Evolutionary conservation across 2,113 vertebrate species (phyloP).

Genomic region (Daboia siamensis): DNA sequence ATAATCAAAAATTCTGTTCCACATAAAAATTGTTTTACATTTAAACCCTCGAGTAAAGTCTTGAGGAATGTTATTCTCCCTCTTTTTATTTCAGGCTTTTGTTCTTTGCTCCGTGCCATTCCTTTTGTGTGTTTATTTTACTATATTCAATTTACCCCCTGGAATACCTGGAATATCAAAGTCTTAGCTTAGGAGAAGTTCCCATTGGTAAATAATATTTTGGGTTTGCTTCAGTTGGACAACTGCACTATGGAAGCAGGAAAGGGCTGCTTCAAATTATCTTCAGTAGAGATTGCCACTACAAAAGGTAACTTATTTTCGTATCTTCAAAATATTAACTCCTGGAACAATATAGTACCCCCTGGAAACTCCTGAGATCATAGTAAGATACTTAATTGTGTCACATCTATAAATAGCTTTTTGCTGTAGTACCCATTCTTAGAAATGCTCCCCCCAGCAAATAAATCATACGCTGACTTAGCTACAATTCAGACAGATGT

Average conservation of each 20-base stretch:
- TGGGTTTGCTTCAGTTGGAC: neutral
- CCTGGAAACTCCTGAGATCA: neutral
- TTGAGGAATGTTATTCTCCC: neutral
- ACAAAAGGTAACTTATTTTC: neutral
- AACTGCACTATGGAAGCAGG: neutral
- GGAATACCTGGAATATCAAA: neutral
- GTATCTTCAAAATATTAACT: too few relatives aligned
- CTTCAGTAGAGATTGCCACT: neutral
- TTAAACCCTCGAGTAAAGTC: neutral
- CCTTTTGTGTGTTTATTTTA: neutral
- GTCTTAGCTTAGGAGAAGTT: neutral
- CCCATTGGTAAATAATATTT: neutral
- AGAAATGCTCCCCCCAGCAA: neutral
- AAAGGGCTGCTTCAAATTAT: neutral
- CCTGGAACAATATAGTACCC: neutral
- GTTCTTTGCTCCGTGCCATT: neutral
- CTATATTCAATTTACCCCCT: neutral
- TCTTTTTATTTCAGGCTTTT: neutral
- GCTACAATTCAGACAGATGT: neutral
- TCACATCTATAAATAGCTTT: neutral
- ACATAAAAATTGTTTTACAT: neutral
- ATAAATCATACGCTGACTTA: neutral
- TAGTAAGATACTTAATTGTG: neutral
- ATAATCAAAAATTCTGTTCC: neutral
- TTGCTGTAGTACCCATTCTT: neutral